Evolutionary conservation across 1,140 invertebrate genomes (phyloP), one percentile per base, ranked within the genome.

Genomic region (Goniozus legneri): DNA sequence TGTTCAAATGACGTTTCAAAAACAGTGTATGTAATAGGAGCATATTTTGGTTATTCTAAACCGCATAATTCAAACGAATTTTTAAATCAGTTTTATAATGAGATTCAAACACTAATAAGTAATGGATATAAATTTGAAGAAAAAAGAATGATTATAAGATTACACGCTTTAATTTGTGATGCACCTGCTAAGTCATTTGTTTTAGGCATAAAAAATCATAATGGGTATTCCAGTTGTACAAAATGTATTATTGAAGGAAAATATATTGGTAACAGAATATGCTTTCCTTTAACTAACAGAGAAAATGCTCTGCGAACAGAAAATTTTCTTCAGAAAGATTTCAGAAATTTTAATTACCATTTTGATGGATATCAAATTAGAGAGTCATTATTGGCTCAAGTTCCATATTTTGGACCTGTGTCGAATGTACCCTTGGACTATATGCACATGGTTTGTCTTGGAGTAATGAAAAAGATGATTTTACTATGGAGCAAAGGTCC

Each of bases 161-260:
- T 70, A 7, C 16, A 47, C 20, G 46, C 40, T 40, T 45, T 72
- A 24, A 52, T 71, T 31, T 72, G 63, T 43, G 56, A 65, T 44
- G 41, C 52, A 0, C 54, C 59, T 13, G 60, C 57, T 30, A 56
- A 54, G 44, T 24, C 58, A 20, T 61, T 58, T 35, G 36, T 61
- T 22, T 47, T 56, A 27, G 16, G 44, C 8, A 49, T 49, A 6
- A 63, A 51, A 41, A 45, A 40, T 10, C 47, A 50, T 32, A 48
- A 30, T 8, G 56, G 56, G 12, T 58, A 58, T 44, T 50, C 20
- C 13, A 51, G 46, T 34, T 65, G 62, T 37, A 56, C 63, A 12
- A 70, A 69, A 44, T 76, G 73, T 53, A 44, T 21, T 12, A 42
- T 56, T 12, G 44, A 60, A 50, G 62, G 65, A 36, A 46, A 48